These are phyloP conservation scores for Sisor rabdophorus DNA, from an alignment of 2,113 vertebrate species.

Conservation along the genomic window DNA sequence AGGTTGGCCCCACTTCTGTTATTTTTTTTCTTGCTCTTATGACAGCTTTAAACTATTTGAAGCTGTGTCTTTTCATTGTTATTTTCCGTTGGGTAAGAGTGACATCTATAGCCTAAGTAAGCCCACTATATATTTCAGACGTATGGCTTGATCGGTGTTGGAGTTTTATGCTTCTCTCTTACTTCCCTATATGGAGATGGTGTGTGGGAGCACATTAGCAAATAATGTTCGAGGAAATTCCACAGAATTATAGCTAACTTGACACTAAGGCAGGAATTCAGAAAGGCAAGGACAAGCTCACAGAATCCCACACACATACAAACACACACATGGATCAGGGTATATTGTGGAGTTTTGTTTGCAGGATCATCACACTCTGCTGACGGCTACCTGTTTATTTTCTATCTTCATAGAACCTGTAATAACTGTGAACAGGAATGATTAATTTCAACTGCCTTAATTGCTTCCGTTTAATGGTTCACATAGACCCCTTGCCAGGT, in stretches of 20 bases:
- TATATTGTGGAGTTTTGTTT: neutral
- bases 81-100: neutral
- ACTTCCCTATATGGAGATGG: constrained; percentile 66
- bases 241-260: constrained; percentile 45
- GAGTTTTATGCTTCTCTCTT: neutral
- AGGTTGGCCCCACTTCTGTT: neutral
- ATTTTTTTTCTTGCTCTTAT: neutral
- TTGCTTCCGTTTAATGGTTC: neutral
- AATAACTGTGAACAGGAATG: neutral
- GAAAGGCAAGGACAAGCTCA: constrained; percentile 13
- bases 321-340: too few species aligned
- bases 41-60: neutral
- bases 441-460: neutral
- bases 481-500: constrained; percentile 8
- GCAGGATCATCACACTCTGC: neutral
- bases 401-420: neutral
- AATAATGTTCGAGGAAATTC: constrained; percentile 58
- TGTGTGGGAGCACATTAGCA: constrained; percentile 50
- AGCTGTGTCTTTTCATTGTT: too few species aligned
- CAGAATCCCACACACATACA: neutral
- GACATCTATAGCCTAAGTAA: neutral
- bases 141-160: neutral
- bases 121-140: neutral
- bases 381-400: neutral
- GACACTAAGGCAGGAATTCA: constrained; percentile 35